Evolutionary conservation across 2,888 invertebrate genomes (phyloP).

Genomic region (Mythimna vitellina): DNA sequence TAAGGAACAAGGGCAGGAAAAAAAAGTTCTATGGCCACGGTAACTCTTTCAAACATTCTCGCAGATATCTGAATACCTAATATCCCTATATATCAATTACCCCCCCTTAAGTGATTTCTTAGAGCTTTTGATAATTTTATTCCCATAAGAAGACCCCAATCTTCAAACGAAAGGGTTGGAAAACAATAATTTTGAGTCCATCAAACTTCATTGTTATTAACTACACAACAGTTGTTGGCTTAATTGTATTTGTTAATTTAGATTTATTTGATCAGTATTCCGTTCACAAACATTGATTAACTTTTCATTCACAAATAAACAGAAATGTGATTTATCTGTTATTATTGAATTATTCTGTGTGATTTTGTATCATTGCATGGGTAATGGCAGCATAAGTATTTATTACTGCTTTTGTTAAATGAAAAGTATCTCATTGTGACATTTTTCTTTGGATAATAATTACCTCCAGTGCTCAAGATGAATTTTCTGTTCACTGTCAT

Average conservation of each 20-base stretch:
- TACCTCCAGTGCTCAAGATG: not conserved
- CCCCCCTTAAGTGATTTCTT: conserved; percentile 24
- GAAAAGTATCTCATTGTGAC: not conserved
- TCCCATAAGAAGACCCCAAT: conserved; percentile 35
- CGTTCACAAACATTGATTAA: conserved; percentile 49
- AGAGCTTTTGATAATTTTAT: conserved; percentile 31
- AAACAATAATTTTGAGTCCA: conserved; percentile 58
- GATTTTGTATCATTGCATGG: not conserved
- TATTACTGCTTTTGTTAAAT: not conserved
- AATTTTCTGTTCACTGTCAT: conserved; percentile 13
- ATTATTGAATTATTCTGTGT: conserved; percentile 37
- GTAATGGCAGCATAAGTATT: not conserved
- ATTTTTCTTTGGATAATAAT: not conserved
- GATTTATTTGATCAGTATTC: conserved; percentile 41
- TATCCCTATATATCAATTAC: conserved; percentile 16
- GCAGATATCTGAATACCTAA: not conserved
- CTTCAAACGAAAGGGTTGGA: conserved; percentile 37
- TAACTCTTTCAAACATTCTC: not conserved
- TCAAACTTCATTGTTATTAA: conserved; percentile 59
- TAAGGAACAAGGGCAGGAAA: too few species aligned
- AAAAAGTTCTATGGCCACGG: not conserved
- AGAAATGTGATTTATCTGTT: conserved; percentile 38
- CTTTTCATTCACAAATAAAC: conserved; percentile 46
- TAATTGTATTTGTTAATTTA: conserved; percentile 49
- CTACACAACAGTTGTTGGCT: conserved; percentile 47